A percentile compares a stretch with the other conserved stretches of the same genome.
Conservation (phyloP, 2,797 vertebrate genomes). For the Pseudopleuronectes americanus region DNA sequence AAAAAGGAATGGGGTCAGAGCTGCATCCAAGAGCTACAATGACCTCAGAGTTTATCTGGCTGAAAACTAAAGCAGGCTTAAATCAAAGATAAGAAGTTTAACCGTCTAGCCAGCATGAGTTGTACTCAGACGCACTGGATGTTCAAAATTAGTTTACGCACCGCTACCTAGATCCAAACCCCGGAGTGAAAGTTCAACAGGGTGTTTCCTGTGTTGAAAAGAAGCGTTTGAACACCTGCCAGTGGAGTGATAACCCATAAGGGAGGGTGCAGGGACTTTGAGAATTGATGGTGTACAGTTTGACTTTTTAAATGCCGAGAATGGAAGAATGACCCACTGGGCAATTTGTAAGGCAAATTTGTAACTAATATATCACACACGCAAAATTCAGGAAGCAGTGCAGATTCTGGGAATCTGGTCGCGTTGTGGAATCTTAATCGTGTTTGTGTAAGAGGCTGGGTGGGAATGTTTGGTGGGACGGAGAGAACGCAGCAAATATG, state of each 20-base stretch:
- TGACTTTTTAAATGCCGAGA: too few relatives aligned
- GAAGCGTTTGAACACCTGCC: background rate
- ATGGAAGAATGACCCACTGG: background rate
- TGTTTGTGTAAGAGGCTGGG: slow-evolving; percentile 30
- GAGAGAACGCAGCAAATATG: slow-evolving; percentile 10
- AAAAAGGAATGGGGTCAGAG: slow-evolving; percentile 26
- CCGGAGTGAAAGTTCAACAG: background rate
- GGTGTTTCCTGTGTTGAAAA: background rate
- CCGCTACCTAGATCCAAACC: background rate
- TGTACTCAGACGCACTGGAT: slow-evolving; percentile 4
- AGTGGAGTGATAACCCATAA: background rate
- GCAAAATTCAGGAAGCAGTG: slow-evolving; percentile 3
- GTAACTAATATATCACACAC: background rate
- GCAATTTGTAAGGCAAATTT: background rate
- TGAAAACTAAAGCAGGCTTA: slow-evolving; percentile 33
- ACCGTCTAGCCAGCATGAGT: slow-evolving; percentile 17
- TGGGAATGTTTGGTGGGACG: slow-evolving; percentile 19
- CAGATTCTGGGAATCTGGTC: slow-evolving; percentile 43
- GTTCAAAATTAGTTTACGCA: too few relatives aligned
- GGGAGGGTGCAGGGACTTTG: background rate
- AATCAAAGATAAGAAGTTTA: slow-evolving; percentile 52
- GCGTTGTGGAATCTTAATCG: slow-evolving; percentile 45
- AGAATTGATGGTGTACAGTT: too few relatives aligned
- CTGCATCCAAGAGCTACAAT: slow-evolving; percentile 27
- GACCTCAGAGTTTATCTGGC: slow-evolving; percentile 45